These are phyloP conservation scores for Cyanoderma ruficeps DNA, from an alignment of 2,113 vertebrate species.

Conservation along the genomic window DNA sequence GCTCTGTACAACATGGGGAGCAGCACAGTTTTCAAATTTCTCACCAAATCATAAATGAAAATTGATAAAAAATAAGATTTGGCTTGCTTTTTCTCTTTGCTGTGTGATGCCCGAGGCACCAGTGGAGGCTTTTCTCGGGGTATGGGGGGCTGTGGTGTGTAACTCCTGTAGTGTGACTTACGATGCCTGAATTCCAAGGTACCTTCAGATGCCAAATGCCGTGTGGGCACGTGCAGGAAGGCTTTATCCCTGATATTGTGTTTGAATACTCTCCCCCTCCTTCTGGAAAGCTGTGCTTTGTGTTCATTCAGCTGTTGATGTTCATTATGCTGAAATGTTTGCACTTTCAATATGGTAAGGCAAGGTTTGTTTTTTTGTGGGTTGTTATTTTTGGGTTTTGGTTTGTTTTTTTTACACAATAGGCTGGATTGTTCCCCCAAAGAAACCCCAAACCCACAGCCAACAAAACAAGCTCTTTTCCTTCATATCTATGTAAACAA, in stretches of 20 bases:
- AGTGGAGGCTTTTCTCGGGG: too few relatives aligned
- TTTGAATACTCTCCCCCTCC: background rate
- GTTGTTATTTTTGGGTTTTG: background rate
- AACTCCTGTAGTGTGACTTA: background rate
- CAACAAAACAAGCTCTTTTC: background rate
- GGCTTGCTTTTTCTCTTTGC: background rate
- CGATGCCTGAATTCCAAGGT: background rate
- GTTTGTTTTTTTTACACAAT: background rate
- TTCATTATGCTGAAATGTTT: conserved; percentile 52
- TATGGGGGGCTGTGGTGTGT: fast-evolving
- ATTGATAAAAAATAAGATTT: background rate
- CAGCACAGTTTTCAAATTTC: background rate
- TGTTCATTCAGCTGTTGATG: background rate
- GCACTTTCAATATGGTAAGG: background rate
- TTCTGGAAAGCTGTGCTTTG: background rate
- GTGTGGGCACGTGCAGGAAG: fast-evolving
- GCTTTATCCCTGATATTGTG: background rate
- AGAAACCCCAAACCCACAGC: background rate
- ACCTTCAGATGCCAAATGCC: background rate
- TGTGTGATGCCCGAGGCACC: background rate
- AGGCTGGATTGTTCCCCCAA: background rate
- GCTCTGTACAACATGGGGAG: fast-evolving
- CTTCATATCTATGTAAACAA: background rate
- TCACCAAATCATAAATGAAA: background rate
- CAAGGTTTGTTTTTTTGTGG: background rate